These are phyloP conservation scores for Arvicanthis niloticus DNA, from an alignment of 2,113 vertebrate genomes.

Conservation along the genomic window DNA sequence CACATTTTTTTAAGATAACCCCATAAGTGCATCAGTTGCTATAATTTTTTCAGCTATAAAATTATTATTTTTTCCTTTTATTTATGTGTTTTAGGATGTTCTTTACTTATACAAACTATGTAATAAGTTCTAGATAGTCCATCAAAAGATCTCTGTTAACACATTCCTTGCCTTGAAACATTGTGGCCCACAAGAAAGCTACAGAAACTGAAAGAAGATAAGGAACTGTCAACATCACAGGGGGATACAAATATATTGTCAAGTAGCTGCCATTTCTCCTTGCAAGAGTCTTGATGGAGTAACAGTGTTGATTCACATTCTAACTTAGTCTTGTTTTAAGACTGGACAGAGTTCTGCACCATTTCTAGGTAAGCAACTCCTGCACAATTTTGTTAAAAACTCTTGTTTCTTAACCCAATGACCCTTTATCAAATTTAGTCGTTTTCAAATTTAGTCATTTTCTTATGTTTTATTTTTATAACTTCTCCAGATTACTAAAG, in stretches of 20 bases:
- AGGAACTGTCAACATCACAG: not conserved
- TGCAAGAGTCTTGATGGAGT: not conserved
- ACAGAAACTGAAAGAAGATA: not conserved
- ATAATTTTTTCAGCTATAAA: constrained; percentile 38
- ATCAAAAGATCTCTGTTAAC: not conserved
- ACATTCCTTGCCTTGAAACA: constrained; percentile 28
- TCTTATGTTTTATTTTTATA: not conserved
- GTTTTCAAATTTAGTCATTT: not conserved
- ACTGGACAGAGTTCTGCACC: not conserved
- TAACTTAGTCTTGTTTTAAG: not conserved
- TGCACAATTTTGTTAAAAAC: not conserved
- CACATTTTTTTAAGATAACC: constrained; percentile 17
- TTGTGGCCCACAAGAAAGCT: not conserved
- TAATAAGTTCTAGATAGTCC: constrained; percentile 11
- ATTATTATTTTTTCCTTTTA: not conserved
- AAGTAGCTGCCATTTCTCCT: not conserved
- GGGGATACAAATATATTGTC: not conserved
- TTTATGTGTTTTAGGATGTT: constrained; percentile 7
- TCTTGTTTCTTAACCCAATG: constrained; percentile 26
- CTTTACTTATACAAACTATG: not conserved
- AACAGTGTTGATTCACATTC: not conserved
- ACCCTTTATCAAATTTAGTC: not conserved
- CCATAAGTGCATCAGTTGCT: not conserved
- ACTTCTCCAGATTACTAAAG: not conserved
- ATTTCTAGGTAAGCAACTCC: not conserved